Evolutionary conservation across 1,140 invertebrate genomes (phyloP).

Genomic region (Orius insidiosus): DNA sequence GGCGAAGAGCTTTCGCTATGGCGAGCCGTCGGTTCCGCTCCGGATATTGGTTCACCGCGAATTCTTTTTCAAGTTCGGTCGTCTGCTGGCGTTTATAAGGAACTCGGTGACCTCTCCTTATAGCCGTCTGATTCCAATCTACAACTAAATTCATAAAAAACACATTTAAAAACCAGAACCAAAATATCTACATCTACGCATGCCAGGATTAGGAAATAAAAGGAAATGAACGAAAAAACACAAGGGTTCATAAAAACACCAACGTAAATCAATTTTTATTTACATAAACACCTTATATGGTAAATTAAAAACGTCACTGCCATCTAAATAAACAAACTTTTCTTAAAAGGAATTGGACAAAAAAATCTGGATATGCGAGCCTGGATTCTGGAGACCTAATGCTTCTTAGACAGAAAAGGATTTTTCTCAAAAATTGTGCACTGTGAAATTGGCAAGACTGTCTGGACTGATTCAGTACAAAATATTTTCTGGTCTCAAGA

Average conservation of each 20-base stretch:
- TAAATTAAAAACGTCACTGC: not conserved
- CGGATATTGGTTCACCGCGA: conserved; percentile 96
- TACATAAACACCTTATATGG: not conserved
- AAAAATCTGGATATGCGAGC: no score
- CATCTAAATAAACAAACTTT: no score
- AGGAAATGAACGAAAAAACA: conserved; percentile 4
- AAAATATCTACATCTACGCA: not conserved
- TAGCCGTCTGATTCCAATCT: conserved; percentile 13
- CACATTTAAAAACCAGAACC: not conserved
- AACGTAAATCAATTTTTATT: not conserved
- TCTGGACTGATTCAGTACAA: no score
- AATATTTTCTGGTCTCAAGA: no score
- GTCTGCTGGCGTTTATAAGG: conserved; percentile 95
- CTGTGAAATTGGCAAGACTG: no score
- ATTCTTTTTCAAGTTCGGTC: conserved; percentile 92
- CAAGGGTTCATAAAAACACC: not conserved
- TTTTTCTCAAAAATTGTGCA: no score
- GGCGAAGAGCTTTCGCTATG: conserved; percentile 88
- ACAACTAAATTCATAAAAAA: conserved; percentile 9
- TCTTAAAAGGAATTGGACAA: no score
- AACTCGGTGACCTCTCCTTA: conserved; percentile 15
- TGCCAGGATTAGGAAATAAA: conserved; percentile 1
- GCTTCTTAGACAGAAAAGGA: no score
- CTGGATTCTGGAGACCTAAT: no score
- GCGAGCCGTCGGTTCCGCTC: conserved; percentile 92